Base-by-base conservation (phyloP, 2,113 vertebrate species). In the Geothlypis trichas region DNA sequence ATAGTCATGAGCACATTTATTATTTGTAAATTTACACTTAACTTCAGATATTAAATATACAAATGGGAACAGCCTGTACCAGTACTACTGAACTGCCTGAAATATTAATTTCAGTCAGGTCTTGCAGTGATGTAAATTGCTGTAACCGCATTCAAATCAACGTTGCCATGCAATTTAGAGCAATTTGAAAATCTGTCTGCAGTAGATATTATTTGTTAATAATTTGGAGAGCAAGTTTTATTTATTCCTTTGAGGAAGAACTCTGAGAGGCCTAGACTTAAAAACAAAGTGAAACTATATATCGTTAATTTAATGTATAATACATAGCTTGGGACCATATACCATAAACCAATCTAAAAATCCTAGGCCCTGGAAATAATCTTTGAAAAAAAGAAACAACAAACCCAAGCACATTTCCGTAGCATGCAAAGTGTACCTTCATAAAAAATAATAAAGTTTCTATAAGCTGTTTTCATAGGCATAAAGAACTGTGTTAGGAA, bases 11-110 rank as follows among this genome's bases (percentile, higher is more conserved):
- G 35, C 46, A 51, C 73, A 42, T 91, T 87, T 89, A 93, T 96
- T 94, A 94, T 91, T 96, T 89, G 66, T 62, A 92, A 91, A 91
- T 91, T 87, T 96, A 58, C 63, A 54, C 84, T 81, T 90, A 92
- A 78, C 77, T 83, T 94, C 33, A 26, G 23, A 46, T 91, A 62
- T 87, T 92, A 93, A 78, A 78, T 78, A 75, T 72, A 95, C 87
- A 91, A 92, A 84, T 58, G 49, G 51, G 74, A 94, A 68, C 77
- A 96, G 81, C 49, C 66, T 95, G 89, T 89, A 76, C 74, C 46
- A 81, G 44, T 58, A 11, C 61, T 66, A 58, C 81, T 93, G 44
- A 81, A n/a, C 49, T 89, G 80, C 39, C 49, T 87, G 91, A 89
- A 93, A 92, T 95, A 84, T 11, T 93, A 7, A 81, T 87, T 90